These are phyloP conservation scores for Heterodera carotae DNA, from an alignment of 1,140 invertebrate genomes.

Conservation along the genomic window DNA sequence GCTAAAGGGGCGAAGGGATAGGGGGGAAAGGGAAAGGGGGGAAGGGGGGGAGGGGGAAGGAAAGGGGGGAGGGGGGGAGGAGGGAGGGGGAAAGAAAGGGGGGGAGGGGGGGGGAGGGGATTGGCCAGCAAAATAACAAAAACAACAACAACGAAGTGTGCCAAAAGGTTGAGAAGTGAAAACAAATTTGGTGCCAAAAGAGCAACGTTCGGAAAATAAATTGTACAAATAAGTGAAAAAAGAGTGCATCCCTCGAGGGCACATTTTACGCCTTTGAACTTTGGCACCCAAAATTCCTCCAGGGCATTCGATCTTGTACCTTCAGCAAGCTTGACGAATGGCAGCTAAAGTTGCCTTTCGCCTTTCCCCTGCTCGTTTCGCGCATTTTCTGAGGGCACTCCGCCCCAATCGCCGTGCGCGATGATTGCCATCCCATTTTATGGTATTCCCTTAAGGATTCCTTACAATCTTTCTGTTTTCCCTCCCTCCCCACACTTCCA, in stretches of 20 bases:
- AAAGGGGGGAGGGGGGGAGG: background rate
- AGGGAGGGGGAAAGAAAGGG: background rate
- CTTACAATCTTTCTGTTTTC: background rate
- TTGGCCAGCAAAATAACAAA: too few relatives aligned
- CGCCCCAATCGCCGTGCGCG: background rate
- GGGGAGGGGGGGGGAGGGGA: too few relatives aligned
- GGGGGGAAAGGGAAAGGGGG: too few relatives aligned
- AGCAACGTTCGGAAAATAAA: background rate
- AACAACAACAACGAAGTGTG: too few relatives aligned
- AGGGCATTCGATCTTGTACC: background rate
- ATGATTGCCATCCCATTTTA: background rate
- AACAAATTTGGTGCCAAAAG: too few relatives aligned
- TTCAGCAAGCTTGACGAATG: background rate
- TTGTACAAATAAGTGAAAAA: too few relatives aligned
- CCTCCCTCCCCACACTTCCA: background rate
- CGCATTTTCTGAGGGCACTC: slow-evolving; percentile 1
- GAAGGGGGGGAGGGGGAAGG: too few relatives aligned
- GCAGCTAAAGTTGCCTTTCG: background rate
- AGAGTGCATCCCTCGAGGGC: too few relatives aligned
- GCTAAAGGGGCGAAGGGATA: background rate
- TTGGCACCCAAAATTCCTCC: too few relatives aligned
- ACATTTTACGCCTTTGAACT: background rate
- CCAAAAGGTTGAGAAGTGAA: too few relatives aligned
- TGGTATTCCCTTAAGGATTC: background rate
- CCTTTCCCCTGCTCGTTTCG: background rate